Conservation (phyloP, 2,113 vertebrate genomes). For the Elachura formosa region DNA sequence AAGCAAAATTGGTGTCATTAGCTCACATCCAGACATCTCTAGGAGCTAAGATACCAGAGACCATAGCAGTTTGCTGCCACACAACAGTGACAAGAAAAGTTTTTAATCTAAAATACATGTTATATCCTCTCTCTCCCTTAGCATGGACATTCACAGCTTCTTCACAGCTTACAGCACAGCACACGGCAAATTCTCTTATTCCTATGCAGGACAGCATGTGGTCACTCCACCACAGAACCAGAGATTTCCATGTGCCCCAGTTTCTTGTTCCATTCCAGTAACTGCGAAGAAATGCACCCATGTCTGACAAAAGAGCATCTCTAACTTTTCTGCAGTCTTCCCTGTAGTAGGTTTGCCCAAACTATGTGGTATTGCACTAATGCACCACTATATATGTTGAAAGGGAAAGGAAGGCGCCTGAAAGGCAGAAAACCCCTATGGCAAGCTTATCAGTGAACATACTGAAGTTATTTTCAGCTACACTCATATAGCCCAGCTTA, state of each 20-base stretch:
- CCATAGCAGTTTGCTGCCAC: not conserved
- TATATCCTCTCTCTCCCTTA: not conserved
- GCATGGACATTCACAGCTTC: not conserved
- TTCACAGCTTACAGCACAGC: not conserved
- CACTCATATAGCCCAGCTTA: not conserved
- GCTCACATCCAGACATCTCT: not conserved
- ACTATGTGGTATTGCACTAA: not conserved
- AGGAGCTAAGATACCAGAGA: not conserved
- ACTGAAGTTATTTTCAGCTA: not conserved
- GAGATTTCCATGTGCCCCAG: not conserved
- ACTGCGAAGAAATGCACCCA: not conserved
- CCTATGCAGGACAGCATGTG: not conserved
- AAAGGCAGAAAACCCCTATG: not conserved
- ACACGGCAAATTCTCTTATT: not conserved
- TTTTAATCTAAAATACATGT: not conserved
- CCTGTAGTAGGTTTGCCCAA: not conserved
- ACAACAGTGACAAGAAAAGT: not conserved
- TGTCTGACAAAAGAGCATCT: not conserved
- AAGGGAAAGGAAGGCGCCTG: not conserved
- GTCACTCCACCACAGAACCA: rapidly evolving
- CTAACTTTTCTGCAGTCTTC: not conserved
- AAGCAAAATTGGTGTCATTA: not conserved
- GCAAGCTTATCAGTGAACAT: not conserved
- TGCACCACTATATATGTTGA: not conserved
- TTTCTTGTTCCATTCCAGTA: not conserved